These are phyloP conservation scores for Corythaeola cristata DNA, from an alignment of 2,113 vertebrate species.

Conservation along the genomic window DNA sequence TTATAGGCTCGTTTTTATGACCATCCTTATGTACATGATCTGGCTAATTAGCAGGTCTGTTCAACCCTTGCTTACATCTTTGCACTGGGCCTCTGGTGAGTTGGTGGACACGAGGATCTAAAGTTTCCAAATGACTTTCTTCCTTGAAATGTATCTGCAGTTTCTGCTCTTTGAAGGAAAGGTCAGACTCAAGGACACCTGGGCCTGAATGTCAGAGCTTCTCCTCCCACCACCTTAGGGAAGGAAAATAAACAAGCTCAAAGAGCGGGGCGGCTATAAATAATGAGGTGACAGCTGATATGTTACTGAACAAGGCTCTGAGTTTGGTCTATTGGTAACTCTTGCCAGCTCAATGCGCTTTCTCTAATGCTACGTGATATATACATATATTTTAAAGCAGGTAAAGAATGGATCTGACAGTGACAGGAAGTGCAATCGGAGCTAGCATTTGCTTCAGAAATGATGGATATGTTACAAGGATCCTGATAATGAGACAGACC, in stretches of 20 bases:
- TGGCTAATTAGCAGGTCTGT: not conserved
- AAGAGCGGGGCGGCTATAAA: slow-evolving; percentile 32
- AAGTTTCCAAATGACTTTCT: not conserved
- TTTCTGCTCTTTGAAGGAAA: slow-evolving; percentile 21
- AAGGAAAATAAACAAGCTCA: slow-evolving; percentile 26
- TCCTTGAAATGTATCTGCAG: not conserved
- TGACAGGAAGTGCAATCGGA: not conserved
- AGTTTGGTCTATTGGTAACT: not conserved
- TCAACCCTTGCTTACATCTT: not conserved
- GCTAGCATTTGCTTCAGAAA: not conserved
- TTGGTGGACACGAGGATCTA: not conserved
- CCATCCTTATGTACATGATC: too few relatives aligned
- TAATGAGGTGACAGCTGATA: slow-evolving; percentile 30
- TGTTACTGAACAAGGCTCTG: not conserved
- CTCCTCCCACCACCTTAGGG: slow-evolving; percentile 19
- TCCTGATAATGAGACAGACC: not conserved
- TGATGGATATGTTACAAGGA: not conserved
- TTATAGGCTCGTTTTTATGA: not conserved
- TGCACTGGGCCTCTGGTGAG: not conserved
- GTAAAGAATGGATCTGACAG: not conserved
- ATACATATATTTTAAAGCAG: not conserved
- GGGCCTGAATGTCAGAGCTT: slow-evolving; percentile 47
- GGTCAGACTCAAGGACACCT: not conserved
- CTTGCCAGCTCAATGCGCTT: not conserved
- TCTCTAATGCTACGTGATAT: not conserved